A percentile compares a stretch with the other conserved stretches of the same genome.
Evolutionary conservation across 2,797 vertebrate species (phyloP).

Genomic region (Etheostoma perlongum): DNA sequence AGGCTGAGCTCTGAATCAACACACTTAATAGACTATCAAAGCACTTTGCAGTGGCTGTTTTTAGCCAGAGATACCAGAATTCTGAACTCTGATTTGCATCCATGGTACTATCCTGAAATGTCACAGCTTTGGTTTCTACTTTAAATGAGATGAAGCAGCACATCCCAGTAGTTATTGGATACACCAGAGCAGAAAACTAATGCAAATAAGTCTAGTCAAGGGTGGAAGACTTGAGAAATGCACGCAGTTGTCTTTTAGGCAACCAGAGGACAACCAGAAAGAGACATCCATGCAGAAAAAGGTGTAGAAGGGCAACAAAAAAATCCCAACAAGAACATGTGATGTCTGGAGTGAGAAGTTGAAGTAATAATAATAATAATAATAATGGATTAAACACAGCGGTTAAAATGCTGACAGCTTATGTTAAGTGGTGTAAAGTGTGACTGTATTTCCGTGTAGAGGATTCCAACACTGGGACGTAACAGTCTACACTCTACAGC

Average conservation of each 20-base stretch:
- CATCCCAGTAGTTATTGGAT: constrained; percentile 40
- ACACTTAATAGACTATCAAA: constrained; percentile 43
- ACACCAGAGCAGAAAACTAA: constrained; percentile 49
- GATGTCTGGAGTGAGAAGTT: not conserved
- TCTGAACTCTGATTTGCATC: constrained; percentile 25
- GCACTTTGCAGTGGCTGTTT: constrained; percentile 11
- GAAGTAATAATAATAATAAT: too few species aligned
- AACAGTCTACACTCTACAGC: too few species aligned
- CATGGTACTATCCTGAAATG: constrained; percentile 15
- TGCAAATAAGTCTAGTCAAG: constrained; percentile 52
- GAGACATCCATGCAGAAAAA: constrained; percentile 35
- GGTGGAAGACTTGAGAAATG: constrained; percentile 46
- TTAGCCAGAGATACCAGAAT: constrained; percentile 7
- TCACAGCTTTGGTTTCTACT: constrained; percentile 31
- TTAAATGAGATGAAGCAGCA: constrained; percentile 41
- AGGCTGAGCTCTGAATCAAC: constrained; percentile 37
- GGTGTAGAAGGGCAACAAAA: not conserved
- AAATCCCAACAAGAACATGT: not conserved
- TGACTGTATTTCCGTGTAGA: too few species aligned
- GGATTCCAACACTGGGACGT: too few species aligned
- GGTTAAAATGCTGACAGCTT: too few species aligned
- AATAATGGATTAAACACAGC: too few species aligned
- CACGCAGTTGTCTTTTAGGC: constrained; percentile 41
- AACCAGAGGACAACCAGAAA: constrained; percentile 26
- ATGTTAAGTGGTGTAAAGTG: too few species aligned